Percentiles rank a stretch among this genome's conserved stretches.
Evolutionary conservation across 2,113 vertebrate species (phyloP).

Genomic region (Ellobius talpinus): DNA sequence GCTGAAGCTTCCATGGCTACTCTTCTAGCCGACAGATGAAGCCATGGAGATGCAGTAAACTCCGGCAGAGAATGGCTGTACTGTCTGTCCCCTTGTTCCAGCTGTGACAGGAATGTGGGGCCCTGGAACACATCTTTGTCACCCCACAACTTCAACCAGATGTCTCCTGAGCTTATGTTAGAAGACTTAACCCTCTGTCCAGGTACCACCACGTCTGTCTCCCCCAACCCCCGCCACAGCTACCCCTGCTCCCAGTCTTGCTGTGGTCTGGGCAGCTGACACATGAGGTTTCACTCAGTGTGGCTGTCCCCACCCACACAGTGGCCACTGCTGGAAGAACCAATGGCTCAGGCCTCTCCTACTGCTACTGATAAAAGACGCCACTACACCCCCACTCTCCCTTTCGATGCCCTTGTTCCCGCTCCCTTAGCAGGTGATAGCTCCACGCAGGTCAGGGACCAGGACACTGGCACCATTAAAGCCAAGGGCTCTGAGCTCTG

Average conservation of each 20-base stretch:
- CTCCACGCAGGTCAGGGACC: not conserved
- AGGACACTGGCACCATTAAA: not conserved
- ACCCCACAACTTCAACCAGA: not conserved
- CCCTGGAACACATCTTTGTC: not conserved
- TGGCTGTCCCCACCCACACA: not conserved
- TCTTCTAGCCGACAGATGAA: not conserved
- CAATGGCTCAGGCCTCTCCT: not conserved
- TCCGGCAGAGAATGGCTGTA: not conserved
- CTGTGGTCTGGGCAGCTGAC: not conserved
- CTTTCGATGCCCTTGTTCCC: not conserved
- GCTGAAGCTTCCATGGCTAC: not conserved
- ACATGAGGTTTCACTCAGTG: not conserved
- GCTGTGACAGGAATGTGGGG: not conserved
- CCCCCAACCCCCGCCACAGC: not conserved
- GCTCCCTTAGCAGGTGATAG: not conserved
- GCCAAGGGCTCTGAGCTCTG: not conserved
- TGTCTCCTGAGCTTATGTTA: rapidly evolving
- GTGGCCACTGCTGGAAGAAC: not conserved
- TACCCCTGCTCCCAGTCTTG: too few species aligned
- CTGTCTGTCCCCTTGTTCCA: rapidly evolving
- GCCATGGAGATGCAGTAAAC: rapidly evolving
- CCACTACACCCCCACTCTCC: too few species aligned
- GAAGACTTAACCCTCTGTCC: rapidly evolving
- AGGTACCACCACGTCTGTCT: not conserved
- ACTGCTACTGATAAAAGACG: not conserved